Percentiles rank a stretch among this genome's conserved stretches.
Conservation (phyloP, 2,113 vertebrate genomes). For the Plestiodon gilberti region DNA sequence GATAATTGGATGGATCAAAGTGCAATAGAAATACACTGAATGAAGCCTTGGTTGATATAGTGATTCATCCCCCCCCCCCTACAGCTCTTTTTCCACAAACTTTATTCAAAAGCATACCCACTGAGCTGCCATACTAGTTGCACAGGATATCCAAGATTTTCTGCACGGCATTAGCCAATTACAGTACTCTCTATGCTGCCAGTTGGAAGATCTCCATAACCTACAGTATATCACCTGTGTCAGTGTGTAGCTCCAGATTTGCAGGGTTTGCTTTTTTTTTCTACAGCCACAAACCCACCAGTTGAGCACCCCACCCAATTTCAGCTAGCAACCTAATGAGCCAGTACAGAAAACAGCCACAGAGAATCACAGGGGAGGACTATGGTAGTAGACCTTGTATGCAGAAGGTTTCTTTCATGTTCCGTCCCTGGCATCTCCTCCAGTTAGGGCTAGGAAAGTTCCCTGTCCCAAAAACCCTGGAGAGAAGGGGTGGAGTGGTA, state of each 20-base stretch:
- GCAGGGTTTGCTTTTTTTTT: not conserved
- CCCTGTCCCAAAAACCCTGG: too few species aligned
- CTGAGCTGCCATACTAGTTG: not conserved
- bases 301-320: not conserved
- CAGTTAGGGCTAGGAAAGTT: too few species aligned
- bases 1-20: slow-evolving; percentile 37
- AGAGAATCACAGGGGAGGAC: not conserved
- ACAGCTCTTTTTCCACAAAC: slow-evolving; percentile 29
- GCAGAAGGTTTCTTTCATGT: too few species aligned
- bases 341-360: not conserved
- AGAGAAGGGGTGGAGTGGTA: too few species aligned
- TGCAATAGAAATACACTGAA: slow-evolving; percentile 17
- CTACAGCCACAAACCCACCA: not conserved
- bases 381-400: too few species aligned
- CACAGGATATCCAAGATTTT: slow-evolving; percentile 32
- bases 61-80: slow-evolving; percentile 34
- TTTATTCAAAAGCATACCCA: slow-evolving; percentile 36
- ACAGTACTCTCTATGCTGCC: slow-evolving; percentile 31
- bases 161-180: not conserved
- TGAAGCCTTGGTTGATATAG: slow-evolving; percentile 31
- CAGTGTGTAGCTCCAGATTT: not conserved
- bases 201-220: not conserved
- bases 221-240: not conserved
- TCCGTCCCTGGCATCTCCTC: too few species aligned
- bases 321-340: not conserved